phyloP scores from a whole-genome alignment of 2,797 vertebrate species.

The Amblyopsis hoosieri region DNA sequence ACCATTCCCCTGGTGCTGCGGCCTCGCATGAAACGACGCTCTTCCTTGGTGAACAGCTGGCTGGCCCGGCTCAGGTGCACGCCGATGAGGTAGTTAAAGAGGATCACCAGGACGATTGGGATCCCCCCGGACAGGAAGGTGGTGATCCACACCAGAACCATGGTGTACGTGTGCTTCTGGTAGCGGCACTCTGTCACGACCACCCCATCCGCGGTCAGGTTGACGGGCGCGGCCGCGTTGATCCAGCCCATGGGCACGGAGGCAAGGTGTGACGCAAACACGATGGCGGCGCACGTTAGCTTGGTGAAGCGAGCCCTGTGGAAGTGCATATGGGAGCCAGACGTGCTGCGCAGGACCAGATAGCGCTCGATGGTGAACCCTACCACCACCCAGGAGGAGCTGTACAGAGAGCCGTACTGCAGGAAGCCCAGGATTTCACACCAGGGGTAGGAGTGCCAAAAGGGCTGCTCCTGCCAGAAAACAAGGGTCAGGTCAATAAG shows the following conservation, averaged over 20 bases:
- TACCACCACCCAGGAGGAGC: constrained; percentile 81
- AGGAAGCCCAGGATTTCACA: constrained; percentile 73
- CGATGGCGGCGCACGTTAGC: constrained; percentile 62
- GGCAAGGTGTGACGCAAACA: constrained; percentile 70
- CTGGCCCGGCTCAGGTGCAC: constrained; percentile 61
- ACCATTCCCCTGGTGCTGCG: constrained; percentile 57
- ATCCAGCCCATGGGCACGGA: constrained; percentile 79
- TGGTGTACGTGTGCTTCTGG: constrained; percentile 62
- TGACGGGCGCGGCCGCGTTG: constrained; percentile 57
- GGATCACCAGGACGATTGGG: constrained; percentile 74
- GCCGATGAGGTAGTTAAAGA: constrained; percentile 78
- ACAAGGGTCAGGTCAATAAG: constrained; percentile 78
- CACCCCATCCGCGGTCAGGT: constrained; percentile 48
- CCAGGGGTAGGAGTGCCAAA: constrained; percentile 79
- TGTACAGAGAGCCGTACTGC: constrained; percentile 77
- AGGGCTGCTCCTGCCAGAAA: constrained; percentile 75
- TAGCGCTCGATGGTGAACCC: constrained; percentile 81
- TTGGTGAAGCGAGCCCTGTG: constrained; percentile 62
- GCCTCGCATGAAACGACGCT: constrained; percentile 62
- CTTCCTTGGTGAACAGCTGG: constrained; percentile 76
- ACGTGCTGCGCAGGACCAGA: constrained; percentile 71
- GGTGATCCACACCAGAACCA: constrained; percentile 75
- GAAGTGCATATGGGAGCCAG: constrained; percentile 51
- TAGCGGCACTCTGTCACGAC: constrained; percentile 70
- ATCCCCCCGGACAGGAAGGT: constrained; percentile 76